These are phyloP conservation scores for Coturnix japonica DNA, from an alignment of 2,113 vertebrate genomes.

Conservation along the genomic window DNA sequence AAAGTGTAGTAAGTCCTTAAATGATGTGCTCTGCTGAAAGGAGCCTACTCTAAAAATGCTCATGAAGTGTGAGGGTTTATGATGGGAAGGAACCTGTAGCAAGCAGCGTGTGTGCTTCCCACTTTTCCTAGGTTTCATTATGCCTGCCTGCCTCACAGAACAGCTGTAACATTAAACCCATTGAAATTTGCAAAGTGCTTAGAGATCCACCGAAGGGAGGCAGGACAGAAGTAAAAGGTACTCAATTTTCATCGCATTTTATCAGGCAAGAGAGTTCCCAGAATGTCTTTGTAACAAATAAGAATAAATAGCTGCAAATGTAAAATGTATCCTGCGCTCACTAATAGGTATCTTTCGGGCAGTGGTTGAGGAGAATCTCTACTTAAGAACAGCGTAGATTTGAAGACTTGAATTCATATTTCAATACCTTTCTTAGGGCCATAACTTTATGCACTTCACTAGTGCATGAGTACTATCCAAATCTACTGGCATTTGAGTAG, in stretches of 20 bases:
- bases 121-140: constrained; percentile 35
- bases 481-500: background rate
- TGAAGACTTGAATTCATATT: background rate
- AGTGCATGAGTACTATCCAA: background rate
- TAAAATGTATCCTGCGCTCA: background rate
- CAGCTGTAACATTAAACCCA: constrained; percentile 47
- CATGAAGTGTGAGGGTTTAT: background rate
- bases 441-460: background rate
- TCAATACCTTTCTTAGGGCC: background rate
- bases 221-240: constrained; percentile 38
- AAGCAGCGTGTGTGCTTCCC: background rate
- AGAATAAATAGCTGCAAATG: constrained; percentile 44
- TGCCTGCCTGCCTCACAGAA: constrained; percentile 32
- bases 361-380: background rate
- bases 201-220: constrained; percentile 45
- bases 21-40: background rate
- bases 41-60: background rate
- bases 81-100: constrained; percentile 40
- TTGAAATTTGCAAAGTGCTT: constrained; percentile 51
- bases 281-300: constrained; percentile 19
- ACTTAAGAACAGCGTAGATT: background rate
- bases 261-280: constrained; percentile 6
- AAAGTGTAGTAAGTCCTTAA: background rate
- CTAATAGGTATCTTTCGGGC: constrained; percentile 6
- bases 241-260: constrained; percentile 28